Conservation (phyloP, 2,888 invertebrate species). For the Stenodera caucasica region DNA sequence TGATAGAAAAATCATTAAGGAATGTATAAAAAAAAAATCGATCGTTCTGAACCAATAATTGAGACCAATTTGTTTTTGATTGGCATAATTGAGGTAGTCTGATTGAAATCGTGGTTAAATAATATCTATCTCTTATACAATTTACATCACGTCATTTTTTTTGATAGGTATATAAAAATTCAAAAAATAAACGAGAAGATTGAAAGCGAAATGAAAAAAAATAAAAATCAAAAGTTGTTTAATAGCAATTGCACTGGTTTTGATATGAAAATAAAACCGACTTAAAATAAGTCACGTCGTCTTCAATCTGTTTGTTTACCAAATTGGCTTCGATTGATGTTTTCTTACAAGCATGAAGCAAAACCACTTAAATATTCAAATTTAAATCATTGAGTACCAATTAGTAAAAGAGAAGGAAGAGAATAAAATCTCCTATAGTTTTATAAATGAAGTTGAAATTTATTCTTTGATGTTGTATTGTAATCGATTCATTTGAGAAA, state of each 20-base stretch:
- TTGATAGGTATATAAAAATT: too few species aligned
- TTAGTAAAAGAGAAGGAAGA: not conserved
- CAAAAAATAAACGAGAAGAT: constrained; percentile 18
- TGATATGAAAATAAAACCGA: not conserved
- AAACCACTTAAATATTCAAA: constrained; percentile 2
- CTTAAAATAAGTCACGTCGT: constrained; percentile 28
- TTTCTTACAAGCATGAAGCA: constrained; percentile 17
- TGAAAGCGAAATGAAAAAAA: constrained; percentile 25
- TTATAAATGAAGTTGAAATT: not conserved
- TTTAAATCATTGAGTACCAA: constrained; percentile 14
- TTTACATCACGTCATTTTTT: constrained; percentile 28
- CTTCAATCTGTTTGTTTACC: constrained; percentile 41
- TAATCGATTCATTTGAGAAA: not conserved
- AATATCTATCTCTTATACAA: constrained; percentile 34
- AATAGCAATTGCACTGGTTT: not conserved
- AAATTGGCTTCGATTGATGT: constrained; percentile 40
- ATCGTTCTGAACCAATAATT: constrained; percentile 28
- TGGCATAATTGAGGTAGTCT: constrained; percentile 45
- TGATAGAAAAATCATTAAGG: constrained; percentile 27
- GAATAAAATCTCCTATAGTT: not conserved
- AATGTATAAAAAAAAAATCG: constrained; percentile 26
- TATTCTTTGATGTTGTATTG: constrained; percentile 25
- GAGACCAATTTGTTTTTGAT: constrained; percentile 45
- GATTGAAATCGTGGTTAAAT: constrained; percentile 47
- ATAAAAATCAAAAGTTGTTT: not conserved